Evolutionary conservation across 2,797 vertebrate genomes (phyloP).

Genomic region (Chelon labrosus): DNA sequence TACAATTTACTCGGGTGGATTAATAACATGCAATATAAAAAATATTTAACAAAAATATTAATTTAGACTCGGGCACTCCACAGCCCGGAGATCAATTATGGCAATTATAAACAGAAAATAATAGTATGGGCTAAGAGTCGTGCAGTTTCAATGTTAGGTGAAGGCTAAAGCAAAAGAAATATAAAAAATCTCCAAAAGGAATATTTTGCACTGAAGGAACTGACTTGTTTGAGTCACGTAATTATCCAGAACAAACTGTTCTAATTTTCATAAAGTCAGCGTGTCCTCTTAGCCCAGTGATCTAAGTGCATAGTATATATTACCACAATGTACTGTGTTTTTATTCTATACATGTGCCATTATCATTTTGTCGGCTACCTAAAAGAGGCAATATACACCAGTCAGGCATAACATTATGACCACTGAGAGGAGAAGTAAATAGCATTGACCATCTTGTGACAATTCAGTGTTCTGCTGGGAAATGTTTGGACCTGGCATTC

Average conservation of each 20-base stretch:
- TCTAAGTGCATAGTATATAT: slow-evolving; percentile 10
- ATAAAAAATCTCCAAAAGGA: slow-evolving; percentile 1
- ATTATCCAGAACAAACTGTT: slow-evolving; percentile 61
- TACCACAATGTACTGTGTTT: neutral
- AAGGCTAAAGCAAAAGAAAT: slow-evolving; percentile 5
- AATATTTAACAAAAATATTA: neutral
- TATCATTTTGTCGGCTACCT: neutral
- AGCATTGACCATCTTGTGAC: too few relatives aligned
- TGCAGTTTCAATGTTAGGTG: neutral
- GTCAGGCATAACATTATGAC: too few relatives aligned
- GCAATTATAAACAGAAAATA: slow-evolving; percentile 2
- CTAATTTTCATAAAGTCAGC: slow-evolving; percentile 56
- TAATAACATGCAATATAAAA: too few relatives aligned
- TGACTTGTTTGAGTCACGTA: slow-evolving; percentile 58
- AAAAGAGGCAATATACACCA: neutral
- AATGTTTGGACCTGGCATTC: too few relatives aligned
- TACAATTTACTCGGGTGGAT: neutral
- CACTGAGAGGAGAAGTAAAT: too few relatives aligned
- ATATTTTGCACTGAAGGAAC: slow-evolving; percentile 22
- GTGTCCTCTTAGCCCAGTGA: slow-evolving; percentile 25
- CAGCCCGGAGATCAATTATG: slow-evolving; percentile 22
- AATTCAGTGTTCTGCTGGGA: too few relatives aligned
- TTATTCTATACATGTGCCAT: neutral
- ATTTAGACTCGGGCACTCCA: neutral
- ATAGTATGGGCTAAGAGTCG: slow-evolving; percentile 4